These are phyloP conservation scores for Drosophila bunnanda DNA, from an alignment of 2,888 invertebrate species.

Conservation along the genomic window DNA sequence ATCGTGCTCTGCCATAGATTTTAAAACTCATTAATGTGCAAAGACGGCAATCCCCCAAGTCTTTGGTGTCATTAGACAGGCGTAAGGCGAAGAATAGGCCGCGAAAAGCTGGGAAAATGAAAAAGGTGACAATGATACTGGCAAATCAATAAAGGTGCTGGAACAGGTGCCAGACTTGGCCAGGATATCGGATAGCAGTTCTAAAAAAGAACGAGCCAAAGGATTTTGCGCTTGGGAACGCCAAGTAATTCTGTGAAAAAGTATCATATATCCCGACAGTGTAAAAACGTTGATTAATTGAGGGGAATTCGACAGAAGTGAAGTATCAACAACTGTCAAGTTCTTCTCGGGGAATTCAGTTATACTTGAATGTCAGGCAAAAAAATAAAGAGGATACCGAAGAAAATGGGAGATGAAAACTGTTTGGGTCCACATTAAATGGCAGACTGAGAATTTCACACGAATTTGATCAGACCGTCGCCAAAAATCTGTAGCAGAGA, in stretches of 20 bases:
- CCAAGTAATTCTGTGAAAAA: constrained; percentile 20
- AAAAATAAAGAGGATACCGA: not conserved
- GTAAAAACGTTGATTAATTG: constrained; percentile 28
- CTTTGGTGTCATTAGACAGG: constrained; percentile 24
- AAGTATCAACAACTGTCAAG: constrained; percentile 1
- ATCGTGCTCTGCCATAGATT: constrained; percentile 37
- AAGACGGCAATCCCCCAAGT: constrained; percentile 18
- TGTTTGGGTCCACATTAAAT: constrained; percentile 1
- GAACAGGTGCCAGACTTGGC: constrained; percentile 23
- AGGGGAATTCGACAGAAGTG: constrained; percentile 4
- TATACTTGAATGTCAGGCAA: not conserved
- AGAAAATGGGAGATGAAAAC: not conserved
- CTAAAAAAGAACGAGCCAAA: constrained; percentile 25
- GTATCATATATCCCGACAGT: constrained; percentile 26
- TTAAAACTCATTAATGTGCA: constrained; percentile 67
- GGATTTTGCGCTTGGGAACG: constrained; percentile 26
- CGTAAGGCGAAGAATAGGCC: constrained; percentile 1
- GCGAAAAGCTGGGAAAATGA: constrained; percentile 1
- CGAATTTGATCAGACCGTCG: constrained; percentile 3
- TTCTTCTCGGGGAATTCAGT: not conserved
- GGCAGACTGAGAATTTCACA: not conserved
- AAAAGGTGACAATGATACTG: constrained; percentile 18
- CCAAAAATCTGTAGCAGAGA: not conserved
- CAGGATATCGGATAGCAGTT: constrained; percentile 25
- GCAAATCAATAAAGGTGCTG: constrained; percentile 46